Percentiles rank a stretch among this genome's conserved stretches.
phyloP scores from a whole-genome alignment of 2,797 vertebrate genomes.

The Hoplostethus atlanticus region DNA sequence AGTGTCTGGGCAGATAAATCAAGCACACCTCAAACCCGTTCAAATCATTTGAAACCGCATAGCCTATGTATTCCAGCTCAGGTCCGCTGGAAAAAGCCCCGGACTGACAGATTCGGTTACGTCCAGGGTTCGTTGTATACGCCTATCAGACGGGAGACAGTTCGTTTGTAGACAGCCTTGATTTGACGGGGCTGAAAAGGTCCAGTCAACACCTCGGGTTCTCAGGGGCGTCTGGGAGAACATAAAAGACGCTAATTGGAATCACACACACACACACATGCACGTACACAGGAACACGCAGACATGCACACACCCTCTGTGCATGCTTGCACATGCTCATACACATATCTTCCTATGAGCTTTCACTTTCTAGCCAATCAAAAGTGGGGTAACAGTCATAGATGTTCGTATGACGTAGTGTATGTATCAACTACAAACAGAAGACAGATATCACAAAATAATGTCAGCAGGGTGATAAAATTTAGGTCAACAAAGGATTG shows the following conservation, averaged over 20 bases:
- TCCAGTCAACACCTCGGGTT: slow-evolving; percentile 60
- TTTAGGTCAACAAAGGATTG: not conserved
- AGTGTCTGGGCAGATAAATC: slow-evolving; percentile 35
- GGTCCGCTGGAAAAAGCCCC: slow-evolving; percentile 33
- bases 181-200: slow-evolving; percentile 50
- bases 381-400: not conserved
- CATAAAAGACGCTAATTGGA: slow-evolving; percentile 39
- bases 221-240: slow-evolving; percentile 62
- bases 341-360: not conserved
- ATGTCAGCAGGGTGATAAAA: not conserved
- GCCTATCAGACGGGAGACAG: slow-evolving; percentile 43
- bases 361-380: not conserved
- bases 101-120: slow-evolving; percentile 59
- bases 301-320: not conserved
- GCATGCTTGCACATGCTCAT: not conserved
- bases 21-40: slow-evolving; percentile 39
- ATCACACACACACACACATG: slow-evolving; percentile 37
- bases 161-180: slow-evolving; percentile 40
- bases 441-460: slow-evolving; percentile 3
- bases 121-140: slow-evolving; percentile 22
- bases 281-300: not conserved
- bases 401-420: too few species aligned
- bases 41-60: slow-evolving; percentile 47
- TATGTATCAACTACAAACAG: not conserved
- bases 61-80: slow-evolving; percentile 12